These are phyloP conservation scores for Scolopax mira DNA, from an alignment of 2,113 vertebrate species.

Conservation along the genomic window DNA sequence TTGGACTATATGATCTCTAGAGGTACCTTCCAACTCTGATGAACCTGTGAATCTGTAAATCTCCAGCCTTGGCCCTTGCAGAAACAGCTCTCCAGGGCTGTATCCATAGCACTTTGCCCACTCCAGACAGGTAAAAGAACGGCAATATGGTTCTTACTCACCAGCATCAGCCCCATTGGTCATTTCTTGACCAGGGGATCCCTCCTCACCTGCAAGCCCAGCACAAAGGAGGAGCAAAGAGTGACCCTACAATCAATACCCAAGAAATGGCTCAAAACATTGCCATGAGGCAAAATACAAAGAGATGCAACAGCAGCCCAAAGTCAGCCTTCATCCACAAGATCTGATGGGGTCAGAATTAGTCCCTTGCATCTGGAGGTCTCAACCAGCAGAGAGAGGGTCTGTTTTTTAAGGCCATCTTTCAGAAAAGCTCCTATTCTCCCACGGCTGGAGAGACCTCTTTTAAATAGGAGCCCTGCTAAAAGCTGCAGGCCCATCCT, in stretches of 20 bases:
- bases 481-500: background rate
- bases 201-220: background rate
- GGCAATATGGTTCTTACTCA: background rate
- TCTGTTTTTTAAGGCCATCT: background rate
- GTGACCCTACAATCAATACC: fast-evolving
- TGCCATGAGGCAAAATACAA: background rate
- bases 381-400: background rate
- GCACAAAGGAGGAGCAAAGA: background rate
- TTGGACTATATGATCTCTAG: no score
- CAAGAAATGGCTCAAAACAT: background rate
- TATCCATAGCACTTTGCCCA: background rate
- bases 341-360: background rate
- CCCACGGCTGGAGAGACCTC: background rate
- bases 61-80: background rate
- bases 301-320: background rate
- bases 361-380: background rate
- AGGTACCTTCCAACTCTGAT: no score
- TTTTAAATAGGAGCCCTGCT: background rate
- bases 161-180: background rate
- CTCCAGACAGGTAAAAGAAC: background rate
- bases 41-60: no score
- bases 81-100: background rate
- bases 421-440: background rate
- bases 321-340: background rate
- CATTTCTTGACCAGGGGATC: background rate